Conservation (phyloP, 2,113 vertebrate species). For the Haemorhous mexicanus region DNA sequence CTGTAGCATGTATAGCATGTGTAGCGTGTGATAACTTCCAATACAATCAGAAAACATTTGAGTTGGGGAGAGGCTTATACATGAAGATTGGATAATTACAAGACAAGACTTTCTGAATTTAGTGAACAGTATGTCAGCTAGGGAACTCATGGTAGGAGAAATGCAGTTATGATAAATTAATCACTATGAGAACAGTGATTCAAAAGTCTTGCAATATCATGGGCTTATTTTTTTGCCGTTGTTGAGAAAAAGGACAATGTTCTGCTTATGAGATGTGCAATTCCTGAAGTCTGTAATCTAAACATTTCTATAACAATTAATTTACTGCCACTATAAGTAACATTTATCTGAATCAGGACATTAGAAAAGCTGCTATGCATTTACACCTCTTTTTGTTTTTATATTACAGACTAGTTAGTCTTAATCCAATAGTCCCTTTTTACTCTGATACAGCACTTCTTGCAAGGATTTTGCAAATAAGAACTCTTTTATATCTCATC, state of each 20-base stretch:
- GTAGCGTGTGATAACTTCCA: slow-evolving; percentile 64
- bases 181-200: background rate
- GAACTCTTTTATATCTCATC: background rate
- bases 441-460: background rate
- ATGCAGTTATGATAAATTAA: slow-evolving; percentile 47
- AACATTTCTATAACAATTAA: background rate
- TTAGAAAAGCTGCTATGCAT: background rate
- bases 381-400: background rate
- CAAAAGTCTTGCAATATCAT: background rate
- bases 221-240: background rate
- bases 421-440: background rate
- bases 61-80: slow-evolving; percentile 56
- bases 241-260: background rate
- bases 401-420: background rate
- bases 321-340: background rate
- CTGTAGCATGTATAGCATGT: slow-evolving; percentile 45
- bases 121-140: slow-evolving; percentile 35
- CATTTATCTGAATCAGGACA: background rate
- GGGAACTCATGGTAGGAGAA: slow-evolving; percentile 6
- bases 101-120: slow-evolving; percentile 57
- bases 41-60: slow-evolving; percentile 63
- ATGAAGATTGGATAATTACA: slow-evolving; percentile 51
- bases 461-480: background rate
- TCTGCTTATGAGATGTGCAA: background rate
- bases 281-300: background rate